phyloP scores from a whole-genome alignment of 2,797 vertebrate genomes.

The Sebastes minor region DNA sequence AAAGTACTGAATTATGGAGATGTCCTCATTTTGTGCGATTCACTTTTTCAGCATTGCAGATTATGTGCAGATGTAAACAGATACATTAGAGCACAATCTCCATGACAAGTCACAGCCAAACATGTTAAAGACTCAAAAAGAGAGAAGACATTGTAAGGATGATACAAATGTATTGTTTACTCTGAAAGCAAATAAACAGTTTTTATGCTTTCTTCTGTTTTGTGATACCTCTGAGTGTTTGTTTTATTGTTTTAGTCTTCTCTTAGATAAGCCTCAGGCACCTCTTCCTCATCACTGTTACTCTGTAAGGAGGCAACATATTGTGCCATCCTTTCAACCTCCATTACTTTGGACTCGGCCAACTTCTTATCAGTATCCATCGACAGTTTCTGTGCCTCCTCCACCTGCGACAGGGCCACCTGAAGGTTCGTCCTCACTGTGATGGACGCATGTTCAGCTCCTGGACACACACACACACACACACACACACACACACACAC shows the following conservation, averaged over 20 bases:
- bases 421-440: constrained; percentile 87
- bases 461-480: constrained; percentile 65
- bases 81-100: background rate
- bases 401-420: constrained; percentile 87
- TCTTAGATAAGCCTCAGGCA: constrained; percentile 90
- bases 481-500: too few relatives aligned
- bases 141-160: background rate
- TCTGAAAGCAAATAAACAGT: background rate
- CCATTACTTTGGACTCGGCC: constrained; percentile 89
- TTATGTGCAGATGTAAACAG: background rate
- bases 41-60: background rate
- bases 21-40: background rate
- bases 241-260: constrained; percentile 89
- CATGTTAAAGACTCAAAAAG: background rate
- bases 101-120: background rate
- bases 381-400: constrained; percentile 85
- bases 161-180: background rate
- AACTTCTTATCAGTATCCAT: constrained; percentile 89
- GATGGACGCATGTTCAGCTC: constrained; percentile 90
- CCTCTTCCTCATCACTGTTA: constrained; percentile 74
- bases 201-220: background rate
- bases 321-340: constrained; percentile 84
- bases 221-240: background rate
- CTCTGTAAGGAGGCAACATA: constrained; percentile 61
- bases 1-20: background rate